Conservation (phyloP, 2,113 vertebrate species). For the Coturnix japonica region DNA sequence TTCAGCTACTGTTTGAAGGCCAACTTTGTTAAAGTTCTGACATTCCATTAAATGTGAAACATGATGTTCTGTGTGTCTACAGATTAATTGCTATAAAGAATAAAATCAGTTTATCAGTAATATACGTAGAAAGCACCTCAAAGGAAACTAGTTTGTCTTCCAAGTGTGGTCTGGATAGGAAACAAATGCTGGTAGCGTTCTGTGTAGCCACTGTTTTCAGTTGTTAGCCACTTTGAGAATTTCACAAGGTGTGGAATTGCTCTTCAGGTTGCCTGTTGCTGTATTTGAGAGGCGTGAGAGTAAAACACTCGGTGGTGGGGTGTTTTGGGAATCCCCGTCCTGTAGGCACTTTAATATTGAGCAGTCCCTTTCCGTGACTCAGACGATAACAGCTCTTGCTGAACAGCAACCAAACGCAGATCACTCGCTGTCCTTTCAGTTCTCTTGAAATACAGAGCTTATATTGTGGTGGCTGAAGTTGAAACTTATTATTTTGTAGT, state of each 20-base stretch:
- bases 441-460: neutral
- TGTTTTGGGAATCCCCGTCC: neutral
- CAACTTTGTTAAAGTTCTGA: slow-evolving; percentile 57
- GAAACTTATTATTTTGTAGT: neutral
- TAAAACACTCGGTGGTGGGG: neutral
- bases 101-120: neutral
- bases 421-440: neutral
- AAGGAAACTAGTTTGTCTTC: neutral
- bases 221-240: neutral
- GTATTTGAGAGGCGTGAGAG: neutral
- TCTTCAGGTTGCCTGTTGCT: neutral
- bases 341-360: neutral
- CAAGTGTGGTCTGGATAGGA: neutral
- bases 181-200: neutral
- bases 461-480: neutral
- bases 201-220: fast-evolving
- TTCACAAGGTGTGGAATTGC: neutral
- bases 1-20: slow-evolving; percentile 61
- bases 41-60: slow-evolving; percentile 72
- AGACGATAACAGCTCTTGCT: neutral
- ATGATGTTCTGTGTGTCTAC: slow-evolving; percentile 29
- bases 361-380: neutral
- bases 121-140: neutral
- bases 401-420: neutral
- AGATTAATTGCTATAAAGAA: slow-evolving; percentile 39